Percentiles rank a stretch among this genome's conserved stretches.
These are phyloP conservation scores for Prinia subflava DNA, from an alignment of 2,113 vertebrate genomes.

Conservation along the genomic window DNA sequence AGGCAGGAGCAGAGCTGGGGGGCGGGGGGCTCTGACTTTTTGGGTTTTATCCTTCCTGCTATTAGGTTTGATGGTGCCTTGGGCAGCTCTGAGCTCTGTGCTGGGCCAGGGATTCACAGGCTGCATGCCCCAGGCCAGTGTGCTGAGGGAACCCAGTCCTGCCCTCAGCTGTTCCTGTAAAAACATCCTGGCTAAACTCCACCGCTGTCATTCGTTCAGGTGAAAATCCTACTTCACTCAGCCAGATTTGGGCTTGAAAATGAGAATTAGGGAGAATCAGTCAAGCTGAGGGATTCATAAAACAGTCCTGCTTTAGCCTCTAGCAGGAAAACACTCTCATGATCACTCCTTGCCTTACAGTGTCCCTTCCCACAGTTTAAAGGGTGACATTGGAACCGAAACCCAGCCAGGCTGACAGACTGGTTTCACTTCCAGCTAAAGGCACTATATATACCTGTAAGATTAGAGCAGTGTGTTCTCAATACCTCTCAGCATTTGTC, in stretches of 20 bases:
- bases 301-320: neutral
- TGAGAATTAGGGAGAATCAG: neutral
- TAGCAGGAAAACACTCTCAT: neutral
- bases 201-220: fast-evolving
- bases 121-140: fast-evolving
- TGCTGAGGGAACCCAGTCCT: neutral
- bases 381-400: fast-evolving
- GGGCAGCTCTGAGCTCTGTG: neutral
- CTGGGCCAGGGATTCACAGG: neutral
- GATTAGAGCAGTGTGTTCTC: neutral
- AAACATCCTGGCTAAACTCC: neutral
- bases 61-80: neutral
- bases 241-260: neutral
- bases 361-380: neutral
- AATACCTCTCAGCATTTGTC: fast-evolving
- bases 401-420: fast-evolving
- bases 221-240: neutral
- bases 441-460: fast-evolving
- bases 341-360: neutral
- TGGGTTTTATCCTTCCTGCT: neutral
- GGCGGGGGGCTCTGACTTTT: fast-evolving
- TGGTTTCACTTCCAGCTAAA: neutral
- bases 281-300: neutral
- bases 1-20: neutral
- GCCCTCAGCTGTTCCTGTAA: neutral